Evolutionary conservation across 2,113 vertebrate species (phyloP), one percentile per base, ranked within the genome.

Genomic region (Alaudala cheleensis): DNA sequence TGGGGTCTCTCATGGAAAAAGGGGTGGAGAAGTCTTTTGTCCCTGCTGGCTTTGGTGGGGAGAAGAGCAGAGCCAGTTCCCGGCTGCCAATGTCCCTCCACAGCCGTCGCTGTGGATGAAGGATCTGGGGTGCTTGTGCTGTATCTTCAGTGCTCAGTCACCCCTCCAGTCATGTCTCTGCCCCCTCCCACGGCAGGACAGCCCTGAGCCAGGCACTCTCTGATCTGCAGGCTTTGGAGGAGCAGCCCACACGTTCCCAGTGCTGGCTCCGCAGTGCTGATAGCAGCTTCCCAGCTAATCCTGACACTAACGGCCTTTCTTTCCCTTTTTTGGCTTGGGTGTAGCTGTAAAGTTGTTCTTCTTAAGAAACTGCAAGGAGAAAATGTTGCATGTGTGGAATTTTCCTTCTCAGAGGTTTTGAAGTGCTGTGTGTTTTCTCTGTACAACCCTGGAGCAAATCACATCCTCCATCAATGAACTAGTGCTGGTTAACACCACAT

Each of bases 91-190:
- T 14, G 3, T 50, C 39, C 54, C 22, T 53, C 45, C 6, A 1
- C 1, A 0, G 2, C 20, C 3, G 0, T 4, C 14, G 1, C 18
- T 15, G 20, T 40, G 40, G 72, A 0, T 47, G 74, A 26, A 16
- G 73, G 58, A 16, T 23, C 37, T 26, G 26, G n/a, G 31, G 34
- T 28, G 45, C 79, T 37, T 24, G 1, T 21, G 6, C 44, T 69
- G 76, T 5, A 2, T 20, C 67, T 28, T 2, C 60, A 21, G 40
- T 4, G 5, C 74, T 64, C 4, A 3, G 50, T 25, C 65, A 22
- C 64, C n/a, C 26, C 7, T 34, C 18, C 61, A 44, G 74, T 64
- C 64, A 0, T 0, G 39, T 64, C 51, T 26, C 71, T 3, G 3
- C 20, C n/a, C 8, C 49, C 15, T 33, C 62, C 86, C 4, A 2